phyloP scores from a whole-genome alignment of 2,113 vertebrate genomes.

The Mystacornis crossleyi region DNA sequence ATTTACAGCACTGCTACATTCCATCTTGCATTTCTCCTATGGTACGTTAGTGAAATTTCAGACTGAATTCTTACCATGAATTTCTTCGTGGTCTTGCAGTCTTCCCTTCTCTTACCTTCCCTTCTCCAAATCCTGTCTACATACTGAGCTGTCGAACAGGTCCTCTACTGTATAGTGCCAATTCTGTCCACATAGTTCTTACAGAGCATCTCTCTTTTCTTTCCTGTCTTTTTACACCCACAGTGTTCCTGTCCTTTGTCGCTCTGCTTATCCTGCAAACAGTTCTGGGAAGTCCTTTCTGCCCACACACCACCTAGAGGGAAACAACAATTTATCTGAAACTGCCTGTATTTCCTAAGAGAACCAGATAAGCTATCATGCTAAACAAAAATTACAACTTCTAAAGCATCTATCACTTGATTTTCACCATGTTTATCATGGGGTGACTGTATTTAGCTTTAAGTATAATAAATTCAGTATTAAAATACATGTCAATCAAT shows the following conservation, averaged over 20 bases:
- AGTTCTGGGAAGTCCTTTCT: not conserved
- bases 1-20: conserved; percentile 64
- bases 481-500: not conserved
- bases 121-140: not conserved
- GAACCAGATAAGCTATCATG: not conserved
- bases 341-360: not conserved
- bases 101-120: not conserved
- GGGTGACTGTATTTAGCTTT: not conserved
- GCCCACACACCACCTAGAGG: not conserved
- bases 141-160: not conserved
- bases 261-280: not conserved
- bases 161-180: not conserved
- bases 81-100: not conserved
- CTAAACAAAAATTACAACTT: not conserved
- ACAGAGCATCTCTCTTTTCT: not conserved
- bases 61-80: not conserved
- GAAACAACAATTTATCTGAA: not conserved
- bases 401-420: not conserved
- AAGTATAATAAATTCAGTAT: not conserved
- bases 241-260: not conserved
- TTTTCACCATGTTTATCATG: no score
- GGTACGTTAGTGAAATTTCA: conserved; percentile 21
- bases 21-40: conserved; percentile 64
- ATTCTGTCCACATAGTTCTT: not conserved
- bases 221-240: not conserved